Evolutionary conservation across 1,140 invertebrate species (phyloP), one percentile per base, ranked within the genome.

Genomic region (Cyrtorhinus lividipennis): DNA sequence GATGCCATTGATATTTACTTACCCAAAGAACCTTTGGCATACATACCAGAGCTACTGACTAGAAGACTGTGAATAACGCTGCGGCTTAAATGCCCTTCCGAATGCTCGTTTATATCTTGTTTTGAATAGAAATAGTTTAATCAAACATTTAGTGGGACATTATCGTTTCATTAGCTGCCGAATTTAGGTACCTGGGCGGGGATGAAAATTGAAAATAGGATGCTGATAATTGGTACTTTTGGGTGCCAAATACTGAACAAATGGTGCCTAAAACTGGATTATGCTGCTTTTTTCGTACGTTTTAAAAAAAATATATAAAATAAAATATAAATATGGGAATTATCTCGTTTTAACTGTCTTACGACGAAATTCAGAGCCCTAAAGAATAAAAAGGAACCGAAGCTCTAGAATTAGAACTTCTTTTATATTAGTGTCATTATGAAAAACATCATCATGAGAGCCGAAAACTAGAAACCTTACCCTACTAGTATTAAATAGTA

Each of bases 251-350:
- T 56, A 56, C 48, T 56, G 48, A 56, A 56, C 10, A 56, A 56
- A 56, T 56, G 48, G 48, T 56, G 48, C 48, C 48, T 22, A 56
- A 56, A 56, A 22, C 48, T 56, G 48, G 48, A 56, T 56, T 20
- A 56, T 56, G 48, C 20, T n/a, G n/a, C 8, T 8, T 56, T 56
- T 56, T 56, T 56, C 22, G 22, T 22, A n/a, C 22, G 12, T 56
- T 56, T n/a, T 56, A n/a, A n/a, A n/a, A n/a, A n/a, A n/a, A n/a
- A n/a, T n/a, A n/a, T 56, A n/a, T n/a, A 12, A 56, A 12, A 10
- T 20, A 8, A 10, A 8, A 56, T 12, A 56, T 12, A 8, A 56
- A 56, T 22, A 56, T n/a, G 22, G 48, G 22, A 56, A 22, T n/a
- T n/a, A 56, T 44, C 38, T n/a, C 38, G n/a, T 44, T 44, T 56